Base-by-base conservation (phyloP, 2,888 invertebrate genomes). In the Cabera pusaria region DNA sequence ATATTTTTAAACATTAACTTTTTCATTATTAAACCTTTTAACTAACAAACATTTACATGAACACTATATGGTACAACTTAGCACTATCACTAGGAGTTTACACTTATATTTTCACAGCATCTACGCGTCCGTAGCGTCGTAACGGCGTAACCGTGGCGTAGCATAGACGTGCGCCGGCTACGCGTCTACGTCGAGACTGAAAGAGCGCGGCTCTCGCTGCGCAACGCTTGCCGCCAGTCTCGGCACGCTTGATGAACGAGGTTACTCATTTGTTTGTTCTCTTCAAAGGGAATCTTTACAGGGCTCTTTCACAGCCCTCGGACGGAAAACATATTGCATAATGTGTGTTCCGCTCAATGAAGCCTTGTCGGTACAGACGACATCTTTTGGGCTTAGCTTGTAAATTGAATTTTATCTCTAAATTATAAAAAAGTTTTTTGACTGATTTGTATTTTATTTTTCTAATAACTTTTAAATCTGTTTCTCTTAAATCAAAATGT, bases 231-330 rank as follows among this genome's bases (percentile, higher is more conserved):
- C n/a, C n/a, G n/a, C 49, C 51, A 44, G 55, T 47, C 54, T 29
- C 34, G 25, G 11, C n/a, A n/a, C n/a, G n/a, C n/a, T 25, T 41
- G 59, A 59, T 60, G 68, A 66, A 64, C 61, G 62, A 50, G 59
- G 58, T 63, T 63, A 64, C 64, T 64, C 64, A 63, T 72, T 64
- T 68, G 71, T 70, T 71, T 70, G 64, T 63, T 67, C 59, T 62
- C 62, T 67, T 64, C 61, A 64, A 68, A 69, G 56, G 58, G 56
- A 65, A 58, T 58, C 59, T 62, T 57, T 56, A 58, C 54, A 49
- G 56, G 44, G 56, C 51, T 59, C 63, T 57, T 67, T 67, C 60
- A 64, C 59, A 57, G 56, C 52, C 56, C 33, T 53, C 52, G 57
- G 58, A 61, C 59, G 28, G 38, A 28, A 44, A 44, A 50, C 44